phyloP scores from a whole-genome alignment of 2,113 vertebrate genomes.

The Eulacestoma nigropectus region DNA sequence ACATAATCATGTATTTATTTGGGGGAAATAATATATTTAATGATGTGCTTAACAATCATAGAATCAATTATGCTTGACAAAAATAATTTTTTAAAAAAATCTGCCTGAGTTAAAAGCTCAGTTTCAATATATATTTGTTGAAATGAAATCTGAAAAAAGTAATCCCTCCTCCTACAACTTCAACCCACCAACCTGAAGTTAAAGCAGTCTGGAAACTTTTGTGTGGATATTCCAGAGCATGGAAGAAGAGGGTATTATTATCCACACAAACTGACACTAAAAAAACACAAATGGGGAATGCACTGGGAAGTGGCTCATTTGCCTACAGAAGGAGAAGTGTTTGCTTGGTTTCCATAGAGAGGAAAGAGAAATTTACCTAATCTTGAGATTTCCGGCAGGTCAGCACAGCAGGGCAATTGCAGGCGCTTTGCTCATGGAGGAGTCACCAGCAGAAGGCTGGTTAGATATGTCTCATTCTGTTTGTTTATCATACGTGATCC shows the following conservation, averaged over 20 bases:
- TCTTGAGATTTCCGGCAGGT: background rate
- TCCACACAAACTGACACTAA: background rate
- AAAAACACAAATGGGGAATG: background rate
- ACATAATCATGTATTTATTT: slow-evolving; percentile 8
- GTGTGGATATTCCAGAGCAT: background rate
- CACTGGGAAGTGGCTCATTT: background rate
- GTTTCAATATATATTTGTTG: slow-evolving; percentile 16
- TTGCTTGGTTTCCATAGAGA: slow-evolving; percentile 58
- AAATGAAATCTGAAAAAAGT: slow-evolving; percentile 11
- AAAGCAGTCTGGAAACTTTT: background rate
- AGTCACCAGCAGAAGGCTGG: slow-evolving; percentile 21
- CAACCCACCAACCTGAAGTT: background rate
- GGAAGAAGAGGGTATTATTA: background rate
- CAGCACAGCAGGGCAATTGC: background rate
- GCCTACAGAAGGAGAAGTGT: background rate
- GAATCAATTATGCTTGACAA: slow-evolving; percentile 43
- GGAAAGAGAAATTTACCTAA: background rate
- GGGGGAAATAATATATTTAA: slow-evolving; percentile 15
- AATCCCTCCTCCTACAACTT: background rate
- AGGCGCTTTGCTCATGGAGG: background rate
- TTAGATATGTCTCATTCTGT: background rate
- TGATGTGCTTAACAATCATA: slow-evolving; percentile 16
- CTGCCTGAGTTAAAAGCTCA: slow-evolving; percentile 32
- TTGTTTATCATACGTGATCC: slow-evolving; percentile 1
- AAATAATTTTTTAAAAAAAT: slow-evolving; percentile 2